Base-by-base conservation (phyloP, 2,113 vertebrate species). In the Zapus hudsonius region DNA sequence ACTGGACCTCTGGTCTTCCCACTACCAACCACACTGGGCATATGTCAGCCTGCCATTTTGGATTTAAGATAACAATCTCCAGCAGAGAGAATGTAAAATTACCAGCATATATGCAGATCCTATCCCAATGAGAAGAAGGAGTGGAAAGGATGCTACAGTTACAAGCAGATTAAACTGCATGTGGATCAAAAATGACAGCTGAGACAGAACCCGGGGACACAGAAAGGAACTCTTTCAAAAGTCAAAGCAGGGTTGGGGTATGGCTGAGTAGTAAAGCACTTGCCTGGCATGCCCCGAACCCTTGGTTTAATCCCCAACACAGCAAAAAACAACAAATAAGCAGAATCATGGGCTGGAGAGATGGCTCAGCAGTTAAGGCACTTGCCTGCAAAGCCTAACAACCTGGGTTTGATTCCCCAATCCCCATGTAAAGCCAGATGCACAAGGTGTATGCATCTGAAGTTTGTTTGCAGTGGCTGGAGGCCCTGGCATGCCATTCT, bases 11-110 rank as follows among this genome's bases (percentile, higher is more conserved):
- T 69, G 74, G 57, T 57, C 72, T 87, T 88, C 42, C 59, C 70
- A 47, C 4, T 33, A 42, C 22, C 31, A 61, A 3, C 70, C 38
- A 63, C 81, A 16, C 36, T 13, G 40, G 44, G 59, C 57, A 57
- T 84, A 31, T 42, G 63, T 84, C 19, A 95, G 25, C 33, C 38
- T 92, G 36, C 63, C 33, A 70, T 90, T 57, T 55, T 10, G 57
- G 44, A 57, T 40, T 84, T 72, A 80, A 38, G 44, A 84, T 25
- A 36, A 78, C 38, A 82, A 84, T 47, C 47, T 92, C 73, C 22
- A 76, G 61, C n/a, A 92, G 82, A 89, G 84, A 63, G 59, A 61
- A 69, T 31, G 69, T 52, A n/a, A 75, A 95, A 75, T 75, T 7
- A 52, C 73, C 4, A 55, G 38, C n/a, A 33, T 17, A 44, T 36